Evolutionary conservation across 2,888 invertebrate genomes (phyloP), one percentile per base, ranked within the genome.

Genomic region (Eremobia ochroleuca): DNA sequence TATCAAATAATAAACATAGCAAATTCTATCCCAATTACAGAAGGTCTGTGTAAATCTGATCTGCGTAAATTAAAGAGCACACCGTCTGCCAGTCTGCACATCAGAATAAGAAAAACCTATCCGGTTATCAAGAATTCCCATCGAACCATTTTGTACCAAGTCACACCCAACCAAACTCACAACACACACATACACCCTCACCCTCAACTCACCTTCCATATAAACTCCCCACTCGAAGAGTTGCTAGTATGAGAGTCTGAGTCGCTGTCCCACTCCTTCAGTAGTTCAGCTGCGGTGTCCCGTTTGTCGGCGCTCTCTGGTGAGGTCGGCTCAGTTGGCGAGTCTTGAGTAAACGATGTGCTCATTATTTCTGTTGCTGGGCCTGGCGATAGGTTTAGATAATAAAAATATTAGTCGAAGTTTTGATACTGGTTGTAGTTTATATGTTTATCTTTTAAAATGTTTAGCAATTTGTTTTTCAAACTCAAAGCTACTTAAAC

Each of bases 191-290:
- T 37, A 49, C 52, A 21, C 18, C n/a, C 15, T 18, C 25, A 31
- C 0, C 28, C 15, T 4, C 4, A 8, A 91, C 94, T 90, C 58
- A 98, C 98, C 97, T 98, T 98, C 98, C 98, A 98, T 80, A 98
- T 98, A 91, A 98, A 98, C 93, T 98, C 98, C 18, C 98, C 98
- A 82, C 98, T 98, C 11, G 98, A 98, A 13, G 97, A 97, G 52
- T 98, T 98, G 83, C 97, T 97, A n/a, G 97, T 97, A 76, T 96
- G 96, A 2, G 96, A 95, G 79, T 97, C 98, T 15, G 97, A 97
- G 87, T 97, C 98, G 93, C 97, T 98, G 91, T 98, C 98, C 98
- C 98, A 98, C 89, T 98, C 98, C 88, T 97, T 97, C 85, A 96
- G 87, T 86, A 95, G 92, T 31, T 97, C 96, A 0, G 94, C 92